Base-by-base conservation (phyloP, 2,113 vertebrate species). In the Acanthochromis polyacanthus region DNA sequence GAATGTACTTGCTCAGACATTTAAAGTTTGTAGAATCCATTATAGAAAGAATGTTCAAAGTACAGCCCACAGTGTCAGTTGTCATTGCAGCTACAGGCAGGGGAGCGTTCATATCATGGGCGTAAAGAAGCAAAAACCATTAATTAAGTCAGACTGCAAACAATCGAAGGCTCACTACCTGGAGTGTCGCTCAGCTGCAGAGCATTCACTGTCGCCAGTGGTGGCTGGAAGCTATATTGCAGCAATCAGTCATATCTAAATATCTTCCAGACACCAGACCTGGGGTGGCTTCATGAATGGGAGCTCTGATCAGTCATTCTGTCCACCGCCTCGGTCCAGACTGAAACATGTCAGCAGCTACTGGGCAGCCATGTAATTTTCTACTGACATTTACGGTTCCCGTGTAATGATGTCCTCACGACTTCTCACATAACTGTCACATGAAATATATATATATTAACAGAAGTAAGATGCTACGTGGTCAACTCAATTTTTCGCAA, bases 201-300 rank as follows among this genome's bases (percentile, higher is more conserved):
- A 14, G 20, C 4, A 51, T 58, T 30, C 23, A 67, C 50, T 25
- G 28, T 22, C 7, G 22, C 28, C 50, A 25, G 40, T 25, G 5
- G 52, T 65, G 38, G 61, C 45, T 59, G 4, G 9, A 59, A 52
- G 46, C 25, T 48, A 38, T 56, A 48, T 32, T 75, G 62, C 16
- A 58, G 43, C 19, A 56, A 50, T 65, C 72, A 65, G 17, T 75
- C 52, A 65, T 32, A 43, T 10, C 14, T 55, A 55, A 68, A 55
- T 20, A 40, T 58, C 28, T 16, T 40, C 43, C 28, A 32, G 40
- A 38, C 43, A 10, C 23, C 9, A 58, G 30, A 20, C 62, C 53
- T 15, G 28, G 62, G 28, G 43, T 15, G 40, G 45, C 62, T 65
- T 66, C 51, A 25, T 65, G 40, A 48, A 48, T 48, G 46, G 46